A percentile compares a stretch with the other conserved stretches of the same genome.
Evolutionary conservation across 92 coral and sea anemone species (phyloP).

Genomic region (Phymanthus crucifer): DNA sequence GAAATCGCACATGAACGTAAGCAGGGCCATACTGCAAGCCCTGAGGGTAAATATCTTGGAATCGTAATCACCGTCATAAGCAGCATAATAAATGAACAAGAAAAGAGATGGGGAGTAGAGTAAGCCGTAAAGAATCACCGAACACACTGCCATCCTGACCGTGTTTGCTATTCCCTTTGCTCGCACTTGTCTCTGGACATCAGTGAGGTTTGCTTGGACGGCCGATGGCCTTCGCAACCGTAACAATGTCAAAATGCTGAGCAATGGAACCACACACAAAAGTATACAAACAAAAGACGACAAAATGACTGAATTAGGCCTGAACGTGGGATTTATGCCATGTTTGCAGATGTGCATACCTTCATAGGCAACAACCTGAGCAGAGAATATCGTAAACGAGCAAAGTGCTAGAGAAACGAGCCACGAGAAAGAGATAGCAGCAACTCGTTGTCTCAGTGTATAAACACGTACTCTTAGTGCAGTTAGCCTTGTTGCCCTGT

Average conservation of each 20-base stretch:
- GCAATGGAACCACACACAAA: not conserved
- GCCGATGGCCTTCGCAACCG: not conserved
- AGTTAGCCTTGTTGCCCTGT: constrained; percentile 10
- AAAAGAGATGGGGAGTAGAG: not conserved
- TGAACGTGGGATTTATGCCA: not conserved
- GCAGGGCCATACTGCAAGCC: not conserved
- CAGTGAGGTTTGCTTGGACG: not conserved
- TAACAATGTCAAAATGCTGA: not conserved
- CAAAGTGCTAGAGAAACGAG: too few relatives aligned
- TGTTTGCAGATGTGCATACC: too few relatives aligned
- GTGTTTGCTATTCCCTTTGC: not conserved
- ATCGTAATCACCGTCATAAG: too few relatives aligned
- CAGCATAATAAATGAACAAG: not conserved
- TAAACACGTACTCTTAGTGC: not conserved
- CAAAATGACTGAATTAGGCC: not conserved
- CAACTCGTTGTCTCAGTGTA: not conserved
- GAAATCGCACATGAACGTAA: not conserved
- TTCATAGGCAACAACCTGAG: too few relatives aligned
- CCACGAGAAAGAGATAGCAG: not conserved
- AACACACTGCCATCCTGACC: constrained; percentile 17
- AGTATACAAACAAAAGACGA: not conserved
- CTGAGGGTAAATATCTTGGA: not conserved
- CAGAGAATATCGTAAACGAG: not conserved
- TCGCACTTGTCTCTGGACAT: not conserved
- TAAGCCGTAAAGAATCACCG: not conserved